Evolutionary conservation across 2,113 vertebrate genomes (phyloP).

Genomic region (Plecturocebus donacophilus): DNA sequence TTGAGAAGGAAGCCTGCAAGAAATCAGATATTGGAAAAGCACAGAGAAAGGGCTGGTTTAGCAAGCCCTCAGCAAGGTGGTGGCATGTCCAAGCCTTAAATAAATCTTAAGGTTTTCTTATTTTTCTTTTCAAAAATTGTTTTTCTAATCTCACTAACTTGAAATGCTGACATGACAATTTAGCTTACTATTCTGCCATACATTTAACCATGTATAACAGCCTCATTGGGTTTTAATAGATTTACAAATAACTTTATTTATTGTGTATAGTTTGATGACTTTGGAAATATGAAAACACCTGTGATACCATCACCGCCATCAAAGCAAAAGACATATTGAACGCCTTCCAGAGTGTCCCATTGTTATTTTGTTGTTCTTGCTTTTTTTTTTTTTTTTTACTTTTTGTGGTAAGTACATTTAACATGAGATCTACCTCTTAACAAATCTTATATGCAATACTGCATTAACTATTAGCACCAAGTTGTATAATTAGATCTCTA

Average conservation of each 20-base stretch:
- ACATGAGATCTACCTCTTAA: not conserved
- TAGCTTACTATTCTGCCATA: not conserved
- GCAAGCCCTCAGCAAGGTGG: not conserved
- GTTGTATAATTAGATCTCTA: not conserved
- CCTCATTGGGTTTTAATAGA: not conserved
- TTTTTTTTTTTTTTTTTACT: not conserved
- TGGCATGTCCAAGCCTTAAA: not conserved
- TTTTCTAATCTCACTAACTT: slow-evolving; percentile 13
- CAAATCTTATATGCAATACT: not conserved
- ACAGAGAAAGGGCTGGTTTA: not conserved
- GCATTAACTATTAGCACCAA: not conserved
- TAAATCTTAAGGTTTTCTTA: not conserved
- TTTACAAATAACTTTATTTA: not conserved
- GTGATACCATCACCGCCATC: too few relatives aligned
- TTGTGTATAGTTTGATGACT: not conserved
- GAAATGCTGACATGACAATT: not conserved
- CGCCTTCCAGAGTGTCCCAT: not conserved
- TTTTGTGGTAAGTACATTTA: not conserved
- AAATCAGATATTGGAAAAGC: not conserved
- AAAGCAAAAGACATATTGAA: not conserved
- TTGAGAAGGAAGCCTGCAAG: slow-evolving; percentile 32
- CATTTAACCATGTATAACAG: not conserved
- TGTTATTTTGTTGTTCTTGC: not conserved
- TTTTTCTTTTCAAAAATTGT: not conserved
- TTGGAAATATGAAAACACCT: not conserved